These are phyloP conservation scores for Thamnophis elegans DNA, from an alignment of 2,797 vertebrate genomes.

Conservation along the genomic window DNA sequence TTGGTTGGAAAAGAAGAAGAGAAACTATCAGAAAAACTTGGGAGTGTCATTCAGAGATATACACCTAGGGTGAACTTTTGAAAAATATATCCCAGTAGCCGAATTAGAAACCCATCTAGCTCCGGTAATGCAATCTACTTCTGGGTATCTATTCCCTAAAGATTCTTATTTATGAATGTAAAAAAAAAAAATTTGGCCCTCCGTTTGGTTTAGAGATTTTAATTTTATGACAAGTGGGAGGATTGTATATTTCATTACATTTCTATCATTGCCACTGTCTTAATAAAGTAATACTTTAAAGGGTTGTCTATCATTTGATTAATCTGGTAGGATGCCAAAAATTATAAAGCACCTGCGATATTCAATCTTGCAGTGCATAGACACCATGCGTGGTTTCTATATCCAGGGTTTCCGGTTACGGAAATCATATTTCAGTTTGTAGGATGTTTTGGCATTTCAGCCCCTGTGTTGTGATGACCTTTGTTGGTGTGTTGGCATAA, in stretches of 20 bases:
- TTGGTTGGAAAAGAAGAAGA: neutral
- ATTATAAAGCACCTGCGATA: neutral
- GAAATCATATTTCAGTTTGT: slow-evolving; percentile 12
- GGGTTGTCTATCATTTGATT: neutral
- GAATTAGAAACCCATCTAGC: neutral
- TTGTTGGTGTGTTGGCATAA: slow-evolving; percentile 50
- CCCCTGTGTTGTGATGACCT: slow-evolving; percentile 13
- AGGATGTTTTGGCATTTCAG: slow-evolving; percentile 15
- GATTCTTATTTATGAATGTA: neutral
- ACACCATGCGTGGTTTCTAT: neutral
- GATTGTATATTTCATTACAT: neutral
- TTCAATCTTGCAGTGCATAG: neutral
- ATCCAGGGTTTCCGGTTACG: neutral
- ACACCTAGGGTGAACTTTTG: neutral
- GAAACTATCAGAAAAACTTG: neutral
- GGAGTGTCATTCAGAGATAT: neutral
- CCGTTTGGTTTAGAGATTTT: neutral
- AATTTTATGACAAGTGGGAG: neutral
- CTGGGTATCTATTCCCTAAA: neutral
- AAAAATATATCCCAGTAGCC: neutral
- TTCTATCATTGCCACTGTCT: neutral
- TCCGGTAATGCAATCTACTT: neutral
- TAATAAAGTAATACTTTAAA: neutral
- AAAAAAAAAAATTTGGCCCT: neutral
- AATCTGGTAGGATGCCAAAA: neutral